These are phyloP conservation scores for Lepus townsendii DNA, from an alignment of 2,797 vertebrate genomes.

Conservation along the genomic window DNA sequence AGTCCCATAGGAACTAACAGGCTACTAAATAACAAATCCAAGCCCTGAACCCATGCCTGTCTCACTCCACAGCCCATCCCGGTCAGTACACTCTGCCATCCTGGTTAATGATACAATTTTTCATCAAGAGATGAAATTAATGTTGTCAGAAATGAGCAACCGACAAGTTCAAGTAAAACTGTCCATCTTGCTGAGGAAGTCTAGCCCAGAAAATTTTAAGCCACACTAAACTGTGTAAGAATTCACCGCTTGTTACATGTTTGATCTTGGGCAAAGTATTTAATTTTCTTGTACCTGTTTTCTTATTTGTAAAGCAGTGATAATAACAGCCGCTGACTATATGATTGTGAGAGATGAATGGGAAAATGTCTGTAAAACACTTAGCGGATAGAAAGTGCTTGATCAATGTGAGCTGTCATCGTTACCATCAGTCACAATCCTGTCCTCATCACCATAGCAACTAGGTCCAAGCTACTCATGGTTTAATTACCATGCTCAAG, in stretches of 20 bases:
- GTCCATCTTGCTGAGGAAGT: neutral
- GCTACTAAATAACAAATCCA: neutral
- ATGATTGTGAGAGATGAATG: neutral
- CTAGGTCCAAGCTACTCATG: neutral
- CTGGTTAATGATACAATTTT: neutral
- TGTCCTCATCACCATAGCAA: neutral
- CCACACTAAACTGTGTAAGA: neutral
- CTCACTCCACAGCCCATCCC: neutral
- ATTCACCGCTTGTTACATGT: neutral
- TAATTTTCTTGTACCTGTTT: neutral
- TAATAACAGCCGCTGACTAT: neutral
- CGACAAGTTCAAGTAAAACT: neutral
- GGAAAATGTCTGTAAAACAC: neutral
- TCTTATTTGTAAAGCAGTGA: neutral
- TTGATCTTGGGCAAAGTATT: neutral
- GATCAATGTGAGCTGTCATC: neutral
- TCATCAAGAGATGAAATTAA: neutral
- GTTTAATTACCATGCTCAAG: neutral
- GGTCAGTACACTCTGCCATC: neutral
- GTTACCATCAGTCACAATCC: neutral
- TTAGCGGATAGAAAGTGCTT: neutral
- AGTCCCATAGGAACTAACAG: neutral
- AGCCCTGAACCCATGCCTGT: neutral
- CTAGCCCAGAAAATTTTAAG: neutral
- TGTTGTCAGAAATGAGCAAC: neutral